Evolutionary conservation across 2,113 vertebrate species (phyloP), one percentile per base, ranked within the genome.

Genomic region (Malaclemys terrapin): DNA sequence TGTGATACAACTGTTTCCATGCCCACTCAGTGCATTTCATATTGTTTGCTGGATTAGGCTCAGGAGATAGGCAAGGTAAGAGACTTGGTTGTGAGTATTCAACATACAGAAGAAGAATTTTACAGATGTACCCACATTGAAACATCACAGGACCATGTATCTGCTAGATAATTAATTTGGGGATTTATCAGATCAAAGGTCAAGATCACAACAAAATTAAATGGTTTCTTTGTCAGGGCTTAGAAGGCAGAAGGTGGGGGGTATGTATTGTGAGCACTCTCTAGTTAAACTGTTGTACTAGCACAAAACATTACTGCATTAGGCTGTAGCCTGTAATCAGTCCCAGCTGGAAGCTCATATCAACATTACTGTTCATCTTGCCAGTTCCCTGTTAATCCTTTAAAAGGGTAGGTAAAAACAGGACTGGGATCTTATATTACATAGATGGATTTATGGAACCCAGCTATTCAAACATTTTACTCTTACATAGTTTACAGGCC

Each of bases 321-420:
- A 95, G 92, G 12, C 92, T 88, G 80, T 47, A 97, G 90, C 88
- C 93, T 97, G 78, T 96, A 97, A 98, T 97, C 97, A 97, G 65
- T 80, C 95, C 94, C 95, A 91, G 90, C 93, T 97, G 97, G 97
- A 95, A 95, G 84, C 87, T 94, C 69, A 2, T 94, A 95, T 95
- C 96, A 97, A 93, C 95, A 95, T 86, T 80, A 92, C 90, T 93
- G 65, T 85, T 93, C 86, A 91, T 97, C 95, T 96, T 96, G 94
- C 96, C 96, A 97, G 94, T 94, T 97, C 91, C 90, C 95, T 92
- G 78, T 94, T 97, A 96, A 97, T 97, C 91, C 96, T 97, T 95
- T 94, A 91, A 97, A 98, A 97, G 85, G 82, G 85, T 91, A 95
- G 95, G 92, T 97, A 95, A 94, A 98, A 97, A 89, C 89, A 95